These are phyloP conservation scores for Nymphalis c-album DNA, from an alignment of 2,888 invertebrate genomes.

Conservation along the genomic window DNA sequence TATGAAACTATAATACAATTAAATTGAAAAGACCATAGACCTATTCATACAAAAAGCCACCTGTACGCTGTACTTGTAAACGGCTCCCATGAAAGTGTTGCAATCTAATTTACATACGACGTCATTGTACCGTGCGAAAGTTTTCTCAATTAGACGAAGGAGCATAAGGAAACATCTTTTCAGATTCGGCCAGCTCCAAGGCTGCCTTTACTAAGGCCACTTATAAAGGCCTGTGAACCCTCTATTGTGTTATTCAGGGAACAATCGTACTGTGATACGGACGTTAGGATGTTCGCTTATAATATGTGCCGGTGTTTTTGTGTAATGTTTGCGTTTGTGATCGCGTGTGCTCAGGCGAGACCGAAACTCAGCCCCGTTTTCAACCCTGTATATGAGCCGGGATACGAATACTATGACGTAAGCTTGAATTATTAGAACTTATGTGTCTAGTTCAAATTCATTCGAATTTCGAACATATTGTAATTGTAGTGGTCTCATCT, in stretches of 20 bases:
- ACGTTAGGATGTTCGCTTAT: slow-evolving; percentile 47
- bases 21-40: not conserved
- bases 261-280: slow-evolving; percentile 51
- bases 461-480: too few relatives aligned
- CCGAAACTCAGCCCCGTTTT: slow-evolving; percentile 54
- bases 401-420: slow-evolving; percentile 83
- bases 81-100: slow-evolving; percentile 50
- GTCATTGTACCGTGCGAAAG: slow-evolving; percentile 70
- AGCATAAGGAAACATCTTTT: slow-evolving; percentile 71
- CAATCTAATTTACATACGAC: slow-evolving; percentile 60
- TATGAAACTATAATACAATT: too few relatives aligned
- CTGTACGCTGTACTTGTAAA: slow-evolving; percentile 23
- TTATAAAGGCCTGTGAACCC: slow-evolving; percentile 76
- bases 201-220: slow-evolving; percentile 73
- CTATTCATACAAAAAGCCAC: not conserved
- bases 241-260: slow-evolving; percentile 67
- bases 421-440: slow-evolving; percentile 48
- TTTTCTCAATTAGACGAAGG: slow-evolving; percentile 69
- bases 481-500: too few relatives aligned
- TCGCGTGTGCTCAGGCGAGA: slow-evolving; percentile 53
- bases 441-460: too few relatives aligned
- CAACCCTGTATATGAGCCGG: slow-evolving; percentile 68
- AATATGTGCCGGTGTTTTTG: slow-evolving; percentile 60
- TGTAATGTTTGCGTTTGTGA: slow-evolving; percentile 53
- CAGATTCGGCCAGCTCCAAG: slow-evolving; percentile 62